Conservation (phyloP, 2,888 invertebrate genomes). For the Thecocarcelia acutangulata region DNA sequence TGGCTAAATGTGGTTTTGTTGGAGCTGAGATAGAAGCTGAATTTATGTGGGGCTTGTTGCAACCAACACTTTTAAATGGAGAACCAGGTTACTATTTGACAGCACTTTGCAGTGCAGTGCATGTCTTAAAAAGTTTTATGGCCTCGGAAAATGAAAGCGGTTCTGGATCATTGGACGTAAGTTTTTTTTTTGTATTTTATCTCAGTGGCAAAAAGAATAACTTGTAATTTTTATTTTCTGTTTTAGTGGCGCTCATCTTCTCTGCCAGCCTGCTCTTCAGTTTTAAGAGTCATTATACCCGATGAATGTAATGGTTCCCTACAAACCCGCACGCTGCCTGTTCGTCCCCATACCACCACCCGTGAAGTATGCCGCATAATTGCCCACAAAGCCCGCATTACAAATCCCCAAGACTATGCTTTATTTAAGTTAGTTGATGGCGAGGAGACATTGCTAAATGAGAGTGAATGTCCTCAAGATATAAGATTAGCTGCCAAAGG, state of each 20-base stretch:
- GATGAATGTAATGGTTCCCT: slow-evolving; percentile 96
- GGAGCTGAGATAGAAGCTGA: slow-evolving; percentile 97
- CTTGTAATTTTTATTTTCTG: not conserved
- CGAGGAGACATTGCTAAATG: slow-evolving; percentile 94
- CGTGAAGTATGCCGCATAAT: slow-evolving; percentile 96
- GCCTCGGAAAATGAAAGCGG: slow-evolving; percentile 80
- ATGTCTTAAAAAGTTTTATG: slow-evolving; percentile 81
- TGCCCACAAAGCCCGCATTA: slow-evolving; percentile 96
- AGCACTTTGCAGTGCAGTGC: slow-evolving; percentile 94
- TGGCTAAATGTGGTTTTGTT: slow-evolving; percentile 93
- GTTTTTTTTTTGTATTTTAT: slow-evolving; percentile 64
- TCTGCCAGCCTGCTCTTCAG: slow-evolving; percentile 84
- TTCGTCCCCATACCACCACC: slow-evolving; percentile 95
- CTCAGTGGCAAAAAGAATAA: not conserved
- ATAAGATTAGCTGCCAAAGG: slow-evolving; percentile 88
- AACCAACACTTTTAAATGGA: slow-evolving; percentile 93
- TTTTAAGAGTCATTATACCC: slow-evolving; percentile 94
- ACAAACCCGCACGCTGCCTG: slow-evolving; percentile 94
- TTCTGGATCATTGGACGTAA: slow-evolving; percentile 81
- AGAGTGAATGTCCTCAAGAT: slow-evolving; percentile 95
- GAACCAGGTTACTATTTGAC: slow-evolving; percentile 98
- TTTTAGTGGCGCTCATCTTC: slow-evolving; percentile 83
- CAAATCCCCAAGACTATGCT: slow-evolving; percentile 97
- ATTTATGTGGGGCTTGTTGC: slow-evolving; percentile 96
- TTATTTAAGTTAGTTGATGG: slow-evolving; percentile 94